Percentiles rank a stretch among this genome's conserved stretches.
These are phyloP conservation scores for Conchocele bisecta DNA, from an alignment of 2,888 invertebrate genomes.

Conservation along the genomic window DNA sequence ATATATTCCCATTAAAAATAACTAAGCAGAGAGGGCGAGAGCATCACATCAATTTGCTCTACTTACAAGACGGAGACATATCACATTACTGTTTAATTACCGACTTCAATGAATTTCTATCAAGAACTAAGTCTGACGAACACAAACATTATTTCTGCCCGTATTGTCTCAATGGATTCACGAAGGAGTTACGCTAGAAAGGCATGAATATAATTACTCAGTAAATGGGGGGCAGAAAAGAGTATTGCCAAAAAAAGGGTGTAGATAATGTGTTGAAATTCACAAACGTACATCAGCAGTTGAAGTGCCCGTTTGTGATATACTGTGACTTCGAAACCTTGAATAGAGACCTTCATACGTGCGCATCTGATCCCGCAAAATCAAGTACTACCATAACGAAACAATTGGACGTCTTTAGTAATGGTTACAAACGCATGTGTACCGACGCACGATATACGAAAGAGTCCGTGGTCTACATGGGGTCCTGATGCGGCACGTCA, in stretches of 20 bases:
- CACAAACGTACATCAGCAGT: conserved; percentile 39
- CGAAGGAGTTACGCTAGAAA: conserved; percentile 8
- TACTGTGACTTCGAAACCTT: conserved; percentile 50
- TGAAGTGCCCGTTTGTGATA: conserved; percentile 43
- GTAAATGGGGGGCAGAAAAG: conserved; percentile 41
- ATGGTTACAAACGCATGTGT: background rate
- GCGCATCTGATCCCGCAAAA: background rate
- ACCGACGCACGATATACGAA: background rate
- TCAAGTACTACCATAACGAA: background rate
- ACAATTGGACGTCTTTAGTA: background rate
- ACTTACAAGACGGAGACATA: conserved; percentile 24
- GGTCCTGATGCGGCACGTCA: background rate
- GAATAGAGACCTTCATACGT: conserved; percentile 19
- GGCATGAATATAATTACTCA: conserved; percentile 37
- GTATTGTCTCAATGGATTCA: conserved; percentile 49
- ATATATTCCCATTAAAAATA: conserved; percentile 43
- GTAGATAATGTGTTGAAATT: conserved; percentile 42
- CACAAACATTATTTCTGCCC: conserved; percentile 28
- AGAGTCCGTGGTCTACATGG: background rate
- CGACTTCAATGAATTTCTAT: conserved; percentile 47
- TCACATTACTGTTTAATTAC: conserved; percentile 49
- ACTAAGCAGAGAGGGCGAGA: conserved; percentile 14
- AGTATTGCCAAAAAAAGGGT: conserved; percentile 36
- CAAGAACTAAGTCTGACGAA: conserved; percentile 13
- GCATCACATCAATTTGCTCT: conserved; percentile 53